Evolutionary conservation across 2,888 invertebrate genomes (phyloP).

Genomic region (Sinopyrophorus schimmeli): DNA sequence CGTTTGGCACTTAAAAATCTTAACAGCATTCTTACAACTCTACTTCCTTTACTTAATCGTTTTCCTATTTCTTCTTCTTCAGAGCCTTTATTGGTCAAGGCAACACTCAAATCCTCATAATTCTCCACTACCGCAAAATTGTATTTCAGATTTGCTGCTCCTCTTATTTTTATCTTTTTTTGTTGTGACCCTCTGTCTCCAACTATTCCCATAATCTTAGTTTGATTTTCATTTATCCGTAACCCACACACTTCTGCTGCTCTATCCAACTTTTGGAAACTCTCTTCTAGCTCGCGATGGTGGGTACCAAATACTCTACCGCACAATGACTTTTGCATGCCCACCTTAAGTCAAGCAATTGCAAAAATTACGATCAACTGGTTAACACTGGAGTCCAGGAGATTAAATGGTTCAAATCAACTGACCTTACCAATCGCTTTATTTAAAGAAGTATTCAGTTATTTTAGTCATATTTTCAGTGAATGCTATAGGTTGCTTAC

Average conservation of each 20-base stretch:
- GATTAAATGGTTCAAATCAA: too few relatives aligned
- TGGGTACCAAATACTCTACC: too few relatives aligned
- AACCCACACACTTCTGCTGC: neutral
- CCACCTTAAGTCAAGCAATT: too few relatives aligned
- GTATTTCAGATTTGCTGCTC: neutral
- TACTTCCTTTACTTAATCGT: constrained; percentile 4
- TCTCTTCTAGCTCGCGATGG: neutral
- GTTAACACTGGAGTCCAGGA: too few relatives aligned
- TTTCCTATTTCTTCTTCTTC: constrained; percentile 4
- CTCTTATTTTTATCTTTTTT: neutral
- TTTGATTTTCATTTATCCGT: neutral
- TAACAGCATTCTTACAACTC: neutral
- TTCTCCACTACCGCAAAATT: neutral
- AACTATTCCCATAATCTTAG: neutral
- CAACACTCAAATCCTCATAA: neutral
- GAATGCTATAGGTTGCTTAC: too few relatives aligned
- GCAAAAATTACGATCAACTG: too few relatives aligned
- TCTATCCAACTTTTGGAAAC: neutral
- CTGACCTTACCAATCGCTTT: too few relatives aligned
- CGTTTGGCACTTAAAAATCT: constrained; percentile 1
- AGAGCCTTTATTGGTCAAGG: constrained; percentile 1
- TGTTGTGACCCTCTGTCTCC: neutral
- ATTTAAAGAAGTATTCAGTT: too few relatives aligned
- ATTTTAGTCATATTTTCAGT: too few relatives aligned
- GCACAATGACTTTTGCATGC: too few relatives aligned